phyloP scores from a whole-genome alignment of 2,797 vertebrate species.

The Coluber constrictor region DNA sequence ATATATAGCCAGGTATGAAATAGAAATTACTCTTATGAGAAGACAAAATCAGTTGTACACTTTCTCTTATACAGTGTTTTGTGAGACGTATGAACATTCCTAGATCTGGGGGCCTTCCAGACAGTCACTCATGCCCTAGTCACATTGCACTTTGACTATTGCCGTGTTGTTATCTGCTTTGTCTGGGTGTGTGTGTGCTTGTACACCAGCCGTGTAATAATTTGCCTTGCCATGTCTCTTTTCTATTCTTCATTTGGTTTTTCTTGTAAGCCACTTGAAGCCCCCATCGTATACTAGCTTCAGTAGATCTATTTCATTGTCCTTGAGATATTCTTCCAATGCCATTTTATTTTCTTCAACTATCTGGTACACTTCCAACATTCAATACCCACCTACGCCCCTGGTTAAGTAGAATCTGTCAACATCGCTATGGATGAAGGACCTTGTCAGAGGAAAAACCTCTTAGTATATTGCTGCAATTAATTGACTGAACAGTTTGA shows the following conservation, averaged over 20 bases:
- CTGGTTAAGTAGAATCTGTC: background rate
- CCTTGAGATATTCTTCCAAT: background rate
- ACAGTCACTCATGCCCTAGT: background rate
- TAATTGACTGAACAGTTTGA: too few species aligned
- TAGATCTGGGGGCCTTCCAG: background rate
- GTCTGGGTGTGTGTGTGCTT: too few species aligned
- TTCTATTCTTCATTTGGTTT: background rate
- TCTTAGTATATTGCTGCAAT: too few species aligned
- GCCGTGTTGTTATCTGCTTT: background rate
- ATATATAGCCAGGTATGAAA: background rate
- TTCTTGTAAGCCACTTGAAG: background rate
- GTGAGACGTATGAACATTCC: background rate
- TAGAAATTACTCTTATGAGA: background rate
- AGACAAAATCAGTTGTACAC: background rate
- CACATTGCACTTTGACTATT: background rate
- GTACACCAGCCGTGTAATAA: background rate
- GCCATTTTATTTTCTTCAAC: background rate
- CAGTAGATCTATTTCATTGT: background rate
- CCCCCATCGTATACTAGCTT: background rate
- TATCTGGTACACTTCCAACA: background rate
- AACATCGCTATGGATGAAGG: background rate
- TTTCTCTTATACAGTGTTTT: background rate
- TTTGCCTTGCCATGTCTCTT: background rate
- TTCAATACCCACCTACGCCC: background rate
- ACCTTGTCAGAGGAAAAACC: background rate